Evolutionary conservation across 1,140 invertebrate species (phyloP).

Genomic region (Diorhabda carinulata): DNA sequence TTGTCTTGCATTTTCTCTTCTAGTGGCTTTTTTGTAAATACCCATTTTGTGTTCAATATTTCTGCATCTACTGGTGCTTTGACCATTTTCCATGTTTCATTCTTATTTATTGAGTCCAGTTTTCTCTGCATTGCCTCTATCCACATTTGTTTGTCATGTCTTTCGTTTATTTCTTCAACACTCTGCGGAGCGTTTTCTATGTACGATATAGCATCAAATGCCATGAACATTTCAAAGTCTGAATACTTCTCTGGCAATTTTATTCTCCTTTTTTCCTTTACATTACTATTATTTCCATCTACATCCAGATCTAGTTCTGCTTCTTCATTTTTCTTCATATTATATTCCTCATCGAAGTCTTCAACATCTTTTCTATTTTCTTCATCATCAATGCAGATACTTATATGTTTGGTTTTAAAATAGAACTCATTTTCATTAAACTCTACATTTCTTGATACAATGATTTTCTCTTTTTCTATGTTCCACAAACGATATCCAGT

Average conservation of each 20-base stretch:
- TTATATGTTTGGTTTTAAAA: too few relatives aligned
- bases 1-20: conserved; percentile 28
- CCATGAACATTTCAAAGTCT: background rate
- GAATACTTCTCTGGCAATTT: background rate
- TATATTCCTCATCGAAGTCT: too few relatives aligned
- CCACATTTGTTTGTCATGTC: conserved; percentile 6
- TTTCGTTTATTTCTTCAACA: background rate
- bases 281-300: too few relatives aligned
- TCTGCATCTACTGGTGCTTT: background rate
- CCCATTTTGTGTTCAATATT: background rate
- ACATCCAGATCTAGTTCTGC: too few relatives aligned
- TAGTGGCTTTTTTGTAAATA: conserved; percentile 38
- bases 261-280: background rate
- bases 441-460: too few relatives aligned
- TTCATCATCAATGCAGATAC: too few relatives aligned
- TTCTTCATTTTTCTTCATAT: too few relatives aligned
- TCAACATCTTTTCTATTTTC: too few relatives aligned
- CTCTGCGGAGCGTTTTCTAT: background rate
- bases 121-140: conserved; percentile 20
- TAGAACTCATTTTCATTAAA: too few relatives aligned
- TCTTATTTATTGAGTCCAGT: conserved; percentile 16
- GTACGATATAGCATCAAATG: background rate
- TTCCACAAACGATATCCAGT: too few relatives aligned
- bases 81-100: conserved; percentile 10
- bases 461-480: too few relatives aligned